phyloP scores from a whole-genome alignment of 2,888 invertebrate genomes.

The Antitype chi region DNA sequence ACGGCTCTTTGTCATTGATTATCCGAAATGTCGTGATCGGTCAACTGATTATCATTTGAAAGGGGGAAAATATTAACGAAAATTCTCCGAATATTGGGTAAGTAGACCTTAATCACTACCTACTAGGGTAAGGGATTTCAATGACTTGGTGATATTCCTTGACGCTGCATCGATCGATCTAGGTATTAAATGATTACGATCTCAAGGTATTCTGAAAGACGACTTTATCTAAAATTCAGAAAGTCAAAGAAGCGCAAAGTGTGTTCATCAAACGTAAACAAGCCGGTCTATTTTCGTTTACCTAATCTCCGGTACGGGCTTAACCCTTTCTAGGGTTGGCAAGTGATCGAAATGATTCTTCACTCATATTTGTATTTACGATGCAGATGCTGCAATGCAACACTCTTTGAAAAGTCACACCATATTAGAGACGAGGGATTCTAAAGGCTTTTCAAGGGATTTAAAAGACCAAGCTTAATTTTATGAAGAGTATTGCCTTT shows the following conservation, averaged over 20 bases:
- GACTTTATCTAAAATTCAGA: conserved; percentile 71
- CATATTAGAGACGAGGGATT: not conserved
- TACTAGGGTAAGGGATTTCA: not conserved
- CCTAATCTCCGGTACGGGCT: conserved; percentile 78
- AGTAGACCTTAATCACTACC: not conserved
- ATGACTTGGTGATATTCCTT: not conserved
- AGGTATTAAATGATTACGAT: conserved; percentile 37
- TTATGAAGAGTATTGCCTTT: not conserved
- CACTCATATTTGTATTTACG: conserved; percentile 37
- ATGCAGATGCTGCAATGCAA: not conserved
- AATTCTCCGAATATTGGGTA: conserved; percentile 27
- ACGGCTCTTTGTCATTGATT: conserved; percentile 79
- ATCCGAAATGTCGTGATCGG: conserved; percentile 77
- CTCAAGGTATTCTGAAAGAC: conserved; percentile 48
- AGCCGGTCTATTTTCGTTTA: conserved; percentile 80
- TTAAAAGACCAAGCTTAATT: not conserved
- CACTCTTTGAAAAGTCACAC: not conserved
- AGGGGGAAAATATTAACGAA: conserved; percentile 27
- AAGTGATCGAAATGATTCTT: conserved; percentile 58
- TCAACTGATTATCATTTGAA: conserved; percentile 62
- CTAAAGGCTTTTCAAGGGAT: not conserved
- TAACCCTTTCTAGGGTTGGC: conserved; percentile 68
- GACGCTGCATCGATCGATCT: not conserved
- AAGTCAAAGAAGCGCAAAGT: conserved; percentile 74
- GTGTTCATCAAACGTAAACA: conserved; percentile 77